A percentile compares a stretch with the other conserved stretches of the same genome.
Evolutionary conservation across 2,888 invertebrate species (phyloP).

Genomic region (Protula sp.): DNA sequence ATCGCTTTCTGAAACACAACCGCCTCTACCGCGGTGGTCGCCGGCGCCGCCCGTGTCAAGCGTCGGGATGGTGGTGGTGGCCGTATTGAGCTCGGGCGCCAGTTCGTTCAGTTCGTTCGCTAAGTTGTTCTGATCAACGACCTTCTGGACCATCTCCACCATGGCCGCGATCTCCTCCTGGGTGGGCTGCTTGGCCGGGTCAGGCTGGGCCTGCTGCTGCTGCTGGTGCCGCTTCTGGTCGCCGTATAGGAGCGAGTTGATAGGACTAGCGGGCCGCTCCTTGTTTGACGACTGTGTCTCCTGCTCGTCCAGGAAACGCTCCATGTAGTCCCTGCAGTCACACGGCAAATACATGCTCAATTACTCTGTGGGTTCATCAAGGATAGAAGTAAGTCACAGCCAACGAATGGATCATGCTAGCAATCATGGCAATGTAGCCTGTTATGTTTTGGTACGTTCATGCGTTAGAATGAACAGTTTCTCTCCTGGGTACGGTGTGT

Average conservation of each 20-base stretch:
- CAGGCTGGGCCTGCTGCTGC: conserved; percentile 50
- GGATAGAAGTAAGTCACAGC: too few species aligned
- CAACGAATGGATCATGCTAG: too few species aligned
- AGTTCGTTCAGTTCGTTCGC: neutral
- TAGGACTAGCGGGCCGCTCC: conserved; percentile 66
- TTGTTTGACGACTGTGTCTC: conserved; percentile 35
- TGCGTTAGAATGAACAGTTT: too few species aligned
- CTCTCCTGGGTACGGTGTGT: too few species aligned
- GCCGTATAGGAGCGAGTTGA: conserved; percentile 57
- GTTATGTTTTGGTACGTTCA: too few species aligned
- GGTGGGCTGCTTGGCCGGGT: conserved; percentile 3
- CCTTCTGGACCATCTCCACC: conserved; percentile 21
- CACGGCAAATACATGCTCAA: neutral
- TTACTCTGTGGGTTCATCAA: too few species aligned
- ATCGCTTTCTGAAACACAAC: too few species aligned
- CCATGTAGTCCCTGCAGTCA: conserved; percentile 74
- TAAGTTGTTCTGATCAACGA: conserved; percentile 10
- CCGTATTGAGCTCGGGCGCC: neutral
- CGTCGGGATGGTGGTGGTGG: too few species aligned
- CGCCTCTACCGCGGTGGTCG: too few species aligned
- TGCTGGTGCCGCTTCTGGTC: conserved; percentile 54
- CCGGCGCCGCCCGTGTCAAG: too few species aligned
- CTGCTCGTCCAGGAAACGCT: conserved; percentile 77
- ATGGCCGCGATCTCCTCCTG: conserved; percentile 12
- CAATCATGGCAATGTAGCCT: too few species aligned